phyloP scores from a whole-genome alignment of 2,113 vertebrate species.

The Melanerpes aurifrons region DNA sequence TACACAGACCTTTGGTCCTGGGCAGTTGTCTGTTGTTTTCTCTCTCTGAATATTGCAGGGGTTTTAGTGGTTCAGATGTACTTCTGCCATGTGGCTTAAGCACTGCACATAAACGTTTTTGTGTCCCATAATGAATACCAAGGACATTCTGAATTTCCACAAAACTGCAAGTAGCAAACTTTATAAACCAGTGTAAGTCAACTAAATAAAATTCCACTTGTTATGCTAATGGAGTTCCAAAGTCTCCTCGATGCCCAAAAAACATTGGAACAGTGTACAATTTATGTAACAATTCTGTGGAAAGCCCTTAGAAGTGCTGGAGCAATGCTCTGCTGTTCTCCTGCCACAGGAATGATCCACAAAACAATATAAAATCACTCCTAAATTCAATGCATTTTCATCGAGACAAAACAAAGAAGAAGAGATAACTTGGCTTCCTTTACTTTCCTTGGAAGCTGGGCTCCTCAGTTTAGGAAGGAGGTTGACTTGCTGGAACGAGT shows the following conservation, averaged over 20 bases:
- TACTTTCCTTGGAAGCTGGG: background rate
- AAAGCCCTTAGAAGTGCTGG: constrained; percentile 12
- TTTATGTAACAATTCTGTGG: background rate
- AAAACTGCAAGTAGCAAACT: constrained; percentile 16
- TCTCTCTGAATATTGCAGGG: background rate
- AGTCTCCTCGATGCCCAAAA: constrained; percentile 26
- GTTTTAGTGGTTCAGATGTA: background rate
- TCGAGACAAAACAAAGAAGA: constrained; percentile 31
- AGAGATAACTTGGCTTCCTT: background rate
- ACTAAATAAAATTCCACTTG: background rate
- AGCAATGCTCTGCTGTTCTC: background rate
- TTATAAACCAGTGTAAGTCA: constrained; percentile 24
- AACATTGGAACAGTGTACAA: background rate
- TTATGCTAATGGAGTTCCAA: constrained; percentile 7
- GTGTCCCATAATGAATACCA: background rate
- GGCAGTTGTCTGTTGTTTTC: background rate
- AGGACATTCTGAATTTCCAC: constrained; percentile 20
- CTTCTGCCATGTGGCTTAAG: constrained; percentile 10
- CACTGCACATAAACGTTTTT: background rate
- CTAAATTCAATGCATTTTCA: background rate
- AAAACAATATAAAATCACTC: background rate
- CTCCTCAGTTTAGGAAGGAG: no score
- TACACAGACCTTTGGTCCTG: background rate
- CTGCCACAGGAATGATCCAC: constrained; percentile 32
- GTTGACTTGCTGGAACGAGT: no score